A percentile compares a stretch with the other conserved stretches of the same genome.
These are phyloP conservation scores for Hydrotaea diabolus DNA, from an alignment of 2,888 invertebrate genomes.

Conservation along the genomic window DNA sequence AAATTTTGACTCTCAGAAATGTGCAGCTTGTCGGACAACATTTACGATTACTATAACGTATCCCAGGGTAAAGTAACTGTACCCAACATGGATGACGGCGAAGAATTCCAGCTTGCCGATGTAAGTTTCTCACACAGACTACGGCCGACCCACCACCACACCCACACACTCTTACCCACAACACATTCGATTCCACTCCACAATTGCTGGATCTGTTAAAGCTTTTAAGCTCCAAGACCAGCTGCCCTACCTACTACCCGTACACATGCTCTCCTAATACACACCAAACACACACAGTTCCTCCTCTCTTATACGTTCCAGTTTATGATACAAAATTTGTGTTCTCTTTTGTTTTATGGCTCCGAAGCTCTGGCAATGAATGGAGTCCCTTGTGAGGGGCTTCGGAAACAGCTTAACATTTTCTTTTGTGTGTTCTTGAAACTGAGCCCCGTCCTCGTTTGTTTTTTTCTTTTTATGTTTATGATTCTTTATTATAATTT, in stretches of 20 bases:
- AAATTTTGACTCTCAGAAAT: constrained; percentile 83
- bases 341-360: constrained; percentile 6
- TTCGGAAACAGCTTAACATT: background rate
- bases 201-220: too few species aligned
- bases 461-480: constrained; percentile 11
- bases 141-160: constrained; percentile 28
- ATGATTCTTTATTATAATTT: background rate
- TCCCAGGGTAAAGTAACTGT: constrained; percentile 98
- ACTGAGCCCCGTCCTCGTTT: background rate
- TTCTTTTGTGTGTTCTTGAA: constrained; percentile 2
- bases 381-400: background rate
- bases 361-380: background rate
- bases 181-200: too few species aligned
- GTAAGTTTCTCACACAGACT: constrained; percentile 84
- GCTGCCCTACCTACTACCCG: too few species aligned
- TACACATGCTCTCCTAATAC: background rate
- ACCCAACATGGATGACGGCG: constrained; percentile 96
- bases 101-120: constrained; percentile 93
- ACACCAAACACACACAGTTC: constrained; percentile 31
- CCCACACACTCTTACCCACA: constrained; percentile 39
- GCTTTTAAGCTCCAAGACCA: constrained; percentile 17
- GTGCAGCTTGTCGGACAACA: constrained; percentile 91
- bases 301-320: background rate
- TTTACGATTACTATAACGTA: constrained; percentile 96
- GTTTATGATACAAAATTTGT: background rate